A percentile compares a stretch with the other conserved stretches of the same genome.
Conservation (phyloP, 2,113 vertebrate genomes). For the Gila orcuttii region DNA sequence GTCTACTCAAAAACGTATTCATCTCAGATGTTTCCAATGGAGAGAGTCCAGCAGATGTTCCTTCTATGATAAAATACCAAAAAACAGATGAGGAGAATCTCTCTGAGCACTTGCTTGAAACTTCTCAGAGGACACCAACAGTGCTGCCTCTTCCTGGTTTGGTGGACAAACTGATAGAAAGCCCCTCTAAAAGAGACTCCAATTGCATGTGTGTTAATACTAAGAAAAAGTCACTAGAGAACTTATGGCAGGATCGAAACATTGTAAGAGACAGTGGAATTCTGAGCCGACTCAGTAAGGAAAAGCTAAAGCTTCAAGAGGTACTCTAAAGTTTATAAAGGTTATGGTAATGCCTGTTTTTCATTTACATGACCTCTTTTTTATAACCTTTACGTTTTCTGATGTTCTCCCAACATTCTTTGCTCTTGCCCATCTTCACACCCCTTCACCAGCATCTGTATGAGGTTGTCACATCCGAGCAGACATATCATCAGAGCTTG, state of each 20-base stretch:
- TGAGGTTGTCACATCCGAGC: constrained; percentile 54
- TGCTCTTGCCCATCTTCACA: not conserved
- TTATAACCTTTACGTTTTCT: not conserved
- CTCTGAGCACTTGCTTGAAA: too few relatives aligned
- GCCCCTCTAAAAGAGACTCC: not conserved
- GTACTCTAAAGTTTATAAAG: constrained; percentile 10
- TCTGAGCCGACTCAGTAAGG: constrained; percentile 32
- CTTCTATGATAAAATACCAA: not conserved
- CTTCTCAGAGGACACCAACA: not conserved
- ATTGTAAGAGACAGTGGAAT: constrained; percentile 52
- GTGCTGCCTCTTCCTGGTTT: constrained; percentile 1
- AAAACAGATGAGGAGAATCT: not conserved
- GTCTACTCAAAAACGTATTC: not conserved
- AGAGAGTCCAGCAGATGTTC: not conserved
- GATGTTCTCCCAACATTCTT: not conserved
- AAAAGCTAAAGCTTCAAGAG: constrained; percentile 54
- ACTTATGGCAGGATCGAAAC: constrained; percentile 48
- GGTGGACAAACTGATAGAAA: not conserved
- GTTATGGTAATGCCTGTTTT: not conserved
- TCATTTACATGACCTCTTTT: not conserved
- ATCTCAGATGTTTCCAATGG: not conserved
- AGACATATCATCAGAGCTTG: constrained; percentile 49
- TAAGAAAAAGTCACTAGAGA: constrained; percentile 11
- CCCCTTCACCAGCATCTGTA: constrained; percentile 47
- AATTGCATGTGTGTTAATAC: not conserved